Conservation (phyloP, 1,140 invertebrate genomes). For the Zaprionus nigranus region DNA sequence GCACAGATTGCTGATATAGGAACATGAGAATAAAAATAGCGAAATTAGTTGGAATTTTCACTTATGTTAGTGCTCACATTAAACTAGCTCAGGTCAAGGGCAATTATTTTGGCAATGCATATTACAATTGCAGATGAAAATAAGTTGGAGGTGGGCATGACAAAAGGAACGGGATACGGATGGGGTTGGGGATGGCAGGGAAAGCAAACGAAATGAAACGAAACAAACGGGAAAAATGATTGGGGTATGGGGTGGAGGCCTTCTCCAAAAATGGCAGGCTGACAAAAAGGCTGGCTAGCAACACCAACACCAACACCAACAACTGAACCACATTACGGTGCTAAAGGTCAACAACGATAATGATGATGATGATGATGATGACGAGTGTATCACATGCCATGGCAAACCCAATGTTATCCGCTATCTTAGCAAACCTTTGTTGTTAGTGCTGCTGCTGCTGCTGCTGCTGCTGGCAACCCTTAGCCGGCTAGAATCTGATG, state of each 20-base stretch:
- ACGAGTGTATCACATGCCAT: conserved; percentile 39
- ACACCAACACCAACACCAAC: conserved; percentile 10
- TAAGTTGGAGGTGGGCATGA: neutral
- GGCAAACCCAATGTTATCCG: conserved; percentile 9
- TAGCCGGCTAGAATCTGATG: conserved; percentile 67
- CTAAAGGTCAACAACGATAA: conserved; percentile 66
- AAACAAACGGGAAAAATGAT: neutral
- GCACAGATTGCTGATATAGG: conserved; percentile 86
- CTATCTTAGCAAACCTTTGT: conserved; percentile 20
- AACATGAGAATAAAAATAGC: neutral
- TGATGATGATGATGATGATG: neutral
- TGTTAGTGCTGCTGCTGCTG: conserved; percentile 18
- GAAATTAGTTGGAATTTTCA: conserved; percentile 35
- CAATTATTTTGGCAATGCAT: conserved; percentile 62
- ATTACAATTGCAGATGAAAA: conserved; percentile 61
- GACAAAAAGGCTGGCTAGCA: conserved; percentile 30
- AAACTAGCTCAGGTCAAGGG: conserved; percentile 59
- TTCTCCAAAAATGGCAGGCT: conserved; percentile 22
- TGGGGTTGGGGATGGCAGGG: neutral
- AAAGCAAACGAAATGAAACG: neutral
- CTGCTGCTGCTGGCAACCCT: conserved; percentile 30
- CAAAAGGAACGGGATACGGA: neutral
- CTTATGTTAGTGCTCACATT: conserved; percentile 20
- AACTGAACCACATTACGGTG: conserved; percentile 28
- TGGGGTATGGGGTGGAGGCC: neutral